Evolutionary conservation across 2,888 invertebrate species (phyloP), one percentile per base, ranked within the genome.

Genomic region (Conistra vaccinii): DNA sequence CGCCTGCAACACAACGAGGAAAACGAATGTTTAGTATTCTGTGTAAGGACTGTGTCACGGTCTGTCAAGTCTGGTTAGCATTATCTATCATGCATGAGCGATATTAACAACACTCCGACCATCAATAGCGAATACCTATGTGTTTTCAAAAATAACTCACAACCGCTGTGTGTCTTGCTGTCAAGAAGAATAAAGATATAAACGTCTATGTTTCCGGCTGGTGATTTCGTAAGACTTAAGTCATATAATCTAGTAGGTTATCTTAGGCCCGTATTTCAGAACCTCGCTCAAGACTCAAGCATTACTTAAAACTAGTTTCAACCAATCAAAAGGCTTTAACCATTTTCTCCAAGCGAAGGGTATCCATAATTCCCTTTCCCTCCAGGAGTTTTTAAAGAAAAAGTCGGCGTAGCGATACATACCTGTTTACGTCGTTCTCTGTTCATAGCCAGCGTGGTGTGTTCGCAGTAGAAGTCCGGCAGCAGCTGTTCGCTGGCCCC

Each of bases 401-500:
- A 29, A 14, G 20, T 17, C 14, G 0, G 17, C 32, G 62, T 26
- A 35, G 10, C 2, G 12, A 26, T n/a, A 5, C 20, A 29, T 78
- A 97, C 98, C 95, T 98, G 98, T 95, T 98, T 98, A 89, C 99
- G 97, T 80, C 99, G 96, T 90, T 99, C 99, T 71, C 98, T 97
- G 93, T 99, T 99, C 99, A 99, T 99, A 45, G 98, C 98, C 88
- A 99, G 97, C 3, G 98, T 98, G 84, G 98, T 98, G 94, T 99
- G 99, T 92, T 99, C 99, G 89, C 99, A 99, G 95, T 99, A 99
- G 96, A 99, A 99, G 94, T 99, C 99, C 0, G 99, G 98, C 81
- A 99, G 95, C 70, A 99, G 96, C 93, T 99, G 99, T 91, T 99
- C 99, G 85, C 97, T 97, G 65, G 97, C 97, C 0, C 97, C 97